A percentile compares a stretch with the other conserved stretches of the same genome.
phyloP scores from a whole-genome alignment of 2,888 invertebrate species.

The Neria commutata region DNA sequence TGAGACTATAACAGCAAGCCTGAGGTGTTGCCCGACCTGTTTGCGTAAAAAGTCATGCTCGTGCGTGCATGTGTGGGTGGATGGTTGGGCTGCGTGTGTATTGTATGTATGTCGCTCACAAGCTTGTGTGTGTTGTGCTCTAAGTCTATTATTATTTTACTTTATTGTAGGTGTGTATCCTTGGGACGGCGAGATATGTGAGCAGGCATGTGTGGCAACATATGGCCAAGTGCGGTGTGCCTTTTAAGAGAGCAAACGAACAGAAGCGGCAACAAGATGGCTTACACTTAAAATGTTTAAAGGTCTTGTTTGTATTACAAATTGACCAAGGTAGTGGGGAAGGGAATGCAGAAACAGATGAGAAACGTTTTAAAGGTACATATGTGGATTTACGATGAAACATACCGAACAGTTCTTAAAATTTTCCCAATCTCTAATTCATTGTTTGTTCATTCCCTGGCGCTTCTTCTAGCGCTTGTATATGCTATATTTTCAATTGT shows the following conservation, averaged over 20 bases:
- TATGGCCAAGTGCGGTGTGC: constrained; percentile 21
- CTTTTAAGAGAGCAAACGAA: constrained; percentile 1
- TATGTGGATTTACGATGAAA: no score
- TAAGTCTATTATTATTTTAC: constrained; percentile 40
- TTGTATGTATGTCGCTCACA: no score
- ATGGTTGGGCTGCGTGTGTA: neutral
- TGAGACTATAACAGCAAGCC: neutral
- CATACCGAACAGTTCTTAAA: no score
- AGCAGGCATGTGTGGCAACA: constrained; percentile 30
- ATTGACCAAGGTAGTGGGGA: no score
- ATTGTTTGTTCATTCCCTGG: no score
- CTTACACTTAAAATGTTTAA: neutral
- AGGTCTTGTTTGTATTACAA: neutral
- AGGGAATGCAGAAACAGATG: no score
- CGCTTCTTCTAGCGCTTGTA: no score
- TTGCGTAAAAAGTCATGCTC: neutral
- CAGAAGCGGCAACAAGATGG: neutral
- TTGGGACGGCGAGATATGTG: constrained; percentile 28
- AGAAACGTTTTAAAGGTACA: no score
- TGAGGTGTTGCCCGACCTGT: neutral
- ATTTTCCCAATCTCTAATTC: no score
- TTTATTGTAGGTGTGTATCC: constrained; percentile 20
- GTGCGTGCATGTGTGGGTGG: neutral
- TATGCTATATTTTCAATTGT: no score
- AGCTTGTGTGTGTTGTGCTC: constrained; percentile 20